Base-by-base conservation (phyloP, 2,797 vertebrate genomes). In the Chaetophractus vellerosus region DNA sequence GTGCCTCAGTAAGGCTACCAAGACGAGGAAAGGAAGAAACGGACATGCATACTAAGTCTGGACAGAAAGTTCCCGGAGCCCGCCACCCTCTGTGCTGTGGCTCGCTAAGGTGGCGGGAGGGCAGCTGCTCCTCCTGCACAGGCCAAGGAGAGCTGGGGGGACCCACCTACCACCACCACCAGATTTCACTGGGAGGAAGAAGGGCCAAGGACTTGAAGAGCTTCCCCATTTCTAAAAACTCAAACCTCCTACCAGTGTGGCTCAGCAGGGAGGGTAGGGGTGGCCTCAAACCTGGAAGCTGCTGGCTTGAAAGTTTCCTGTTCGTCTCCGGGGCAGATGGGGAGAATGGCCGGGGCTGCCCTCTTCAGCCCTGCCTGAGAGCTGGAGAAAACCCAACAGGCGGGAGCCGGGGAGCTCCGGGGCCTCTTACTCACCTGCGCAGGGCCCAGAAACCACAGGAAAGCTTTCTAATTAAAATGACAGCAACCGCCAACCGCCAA, bases 401-500 rank as follows among this genome's bases (percentile, higher is more conserved):
- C 6, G 6, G 24, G 88, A 45, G 68, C 41, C 85, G 28, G 3
- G 0, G 28, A 33, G 84, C 80, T 28, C 41, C 2, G 16, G 2
- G 31, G 84, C 88, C 84, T 72, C 72, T 31, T 10, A 0, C 4
- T 7, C 23, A 21, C 52, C 52, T 0, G 0, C 38, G n/a, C 12
- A 3, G 63, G 55, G 57, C 74, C 72, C 1, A 14, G 41, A 89
- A 80, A 79, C 63, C 9, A 3, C 80, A 63, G 38, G 68, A 64
- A 55, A 69, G 79, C 83, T 69, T 68, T 66, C 66, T 86, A 83
- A 88, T 94, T 89, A 93, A 64, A 86, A 74, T 1, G 48, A 41
- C n/a, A 36, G 80, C 16, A 41, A 45, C 76, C 0, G 0, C 64
- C 41, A 57, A 9, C 57, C 41, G 26, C 15, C 61, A 8, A 10